Base-by-base conservation (phyloP, 2,797 vertebrate genomes). In the Coregonus ussuriensis region DNA sequence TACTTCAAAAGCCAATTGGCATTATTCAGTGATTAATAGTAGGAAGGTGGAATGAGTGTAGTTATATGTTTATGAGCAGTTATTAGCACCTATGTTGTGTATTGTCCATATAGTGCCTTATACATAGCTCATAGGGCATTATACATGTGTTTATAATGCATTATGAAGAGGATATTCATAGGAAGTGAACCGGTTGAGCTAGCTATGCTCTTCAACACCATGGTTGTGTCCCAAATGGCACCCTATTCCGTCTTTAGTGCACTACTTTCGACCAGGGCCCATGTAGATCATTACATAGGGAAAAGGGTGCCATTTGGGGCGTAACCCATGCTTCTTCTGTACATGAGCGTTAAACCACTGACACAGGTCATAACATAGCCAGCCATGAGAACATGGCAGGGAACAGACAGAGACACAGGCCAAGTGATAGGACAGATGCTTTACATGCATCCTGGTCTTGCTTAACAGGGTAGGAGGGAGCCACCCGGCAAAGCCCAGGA, bases 311-410 rank as follows among this genome's bases (percentile, higher is more conserved):
- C 59, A 21, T 63, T 63, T 63, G n/a, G 59, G 59, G 3, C 21
- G 11, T 16, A 21, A 29, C 59, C 59, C 59, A 21, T 63, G 21
- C 59, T 25, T 63, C 59, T 63, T 63, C 59, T 1, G 7, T 9
- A 25, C 21, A 25, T 63, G n/a, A 63, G 59, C 21, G 3, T 63
- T 63, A 63, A 25, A 29, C 79, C 83, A 84, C 85, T 88, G 90
- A 87, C 86, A 88, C 83, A 86, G 84, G 88, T 86, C 85, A 85
- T 85, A 83, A 72, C 79, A 65, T 79, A 75, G 89, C 87, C 86
- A 88, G 75, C 78, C 83, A 87, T 82, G 90, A 89, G 68, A 74
- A 70, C 77, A 76, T 69, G 86, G 53, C 29, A 75, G 77, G 84
- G 87, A 86, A 89, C 21, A 70, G 15, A 15, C 52, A 77, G 56